Conservation (phyloP, 2,797 vertebrate genomes). For the Fringilla coelebs region DNA sequence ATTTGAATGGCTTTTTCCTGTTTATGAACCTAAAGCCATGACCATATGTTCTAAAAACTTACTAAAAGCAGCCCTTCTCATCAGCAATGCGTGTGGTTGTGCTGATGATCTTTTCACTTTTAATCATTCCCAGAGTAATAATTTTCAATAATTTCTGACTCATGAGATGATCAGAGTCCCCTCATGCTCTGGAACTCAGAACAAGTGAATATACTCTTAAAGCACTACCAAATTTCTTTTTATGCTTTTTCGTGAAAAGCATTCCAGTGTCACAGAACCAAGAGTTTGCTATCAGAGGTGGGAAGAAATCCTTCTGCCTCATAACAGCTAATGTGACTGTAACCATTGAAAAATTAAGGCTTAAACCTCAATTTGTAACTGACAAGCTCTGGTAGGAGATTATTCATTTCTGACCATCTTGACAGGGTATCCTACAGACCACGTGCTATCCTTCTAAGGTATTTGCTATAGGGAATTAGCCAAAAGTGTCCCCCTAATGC, state of each 20-base stretch:
- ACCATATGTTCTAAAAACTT: background rate
- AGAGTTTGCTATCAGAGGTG: background rate
- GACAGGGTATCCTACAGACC: background rate
- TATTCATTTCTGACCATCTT: background rate
- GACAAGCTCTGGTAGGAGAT: background rate
- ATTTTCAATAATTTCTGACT: background rate
- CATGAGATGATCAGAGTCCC: background rate
- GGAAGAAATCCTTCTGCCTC: background rate
- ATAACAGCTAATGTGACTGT: background rate
- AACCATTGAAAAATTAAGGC: background rate
- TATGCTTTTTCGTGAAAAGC: background rate
- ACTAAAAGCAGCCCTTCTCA: background rate
- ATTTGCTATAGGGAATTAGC: background rate
- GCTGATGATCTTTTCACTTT: background rate
- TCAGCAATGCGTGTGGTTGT: background rate
- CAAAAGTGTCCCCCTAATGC: background rate
- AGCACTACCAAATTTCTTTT: background rate
- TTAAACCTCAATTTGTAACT: background rate
- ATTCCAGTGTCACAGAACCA: background rate
- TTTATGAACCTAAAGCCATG: background rate
- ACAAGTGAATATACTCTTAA: background rate
- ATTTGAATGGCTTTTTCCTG: background rate
- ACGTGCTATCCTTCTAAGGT: fast-evolving
- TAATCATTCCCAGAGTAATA: background rate
- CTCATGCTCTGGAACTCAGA: background rate